phyloP scores from a whole-genome alignment of 2,888 invertebrate species.

The Caenorhabditis sinica region DNA sequence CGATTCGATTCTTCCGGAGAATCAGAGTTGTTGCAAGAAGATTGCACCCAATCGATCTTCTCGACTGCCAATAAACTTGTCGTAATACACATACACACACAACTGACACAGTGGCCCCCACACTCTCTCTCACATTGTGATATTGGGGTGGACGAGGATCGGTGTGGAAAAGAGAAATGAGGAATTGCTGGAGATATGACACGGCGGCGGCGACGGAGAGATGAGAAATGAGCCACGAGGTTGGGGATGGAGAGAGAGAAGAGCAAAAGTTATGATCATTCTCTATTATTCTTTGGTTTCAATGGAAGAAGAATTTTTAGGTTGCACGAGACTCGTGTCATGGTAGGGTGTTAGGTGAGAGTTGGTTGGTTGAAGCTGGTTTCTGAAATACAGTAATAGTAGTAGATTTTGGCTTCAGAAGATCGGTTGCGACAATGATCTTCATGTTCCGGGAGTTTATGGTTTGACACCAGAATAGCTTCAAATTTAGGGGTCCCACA shows the following conservation, averaged over 20 bases:
- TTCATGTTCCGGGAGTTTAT: too few relatives aligned
- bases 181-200: background rate
- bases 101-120: slow-evolving; percentile 24
- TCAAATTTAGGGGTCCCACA: too few relatives aligned
- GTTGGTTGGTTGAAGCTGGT: background rate
- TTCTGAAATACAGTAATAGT: too few relatives aligned
- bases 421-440: too few relatives aligned
- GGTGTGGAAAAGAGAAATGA: slow-evolving; percentile 7
- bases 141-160: slow-evolving; percentile 5
- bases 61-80: slow-evolving; percentile 61
- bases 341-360: background rate
- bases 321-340: background rate
- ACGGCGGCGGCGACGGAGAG: background rate
- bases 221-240: slow-evolving; percentile 14
- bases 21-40: background rate
- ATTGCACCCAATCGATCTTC: slow-evolving; percentile 61
- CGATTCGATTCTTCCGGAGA: background rate
- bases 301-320: background rate
- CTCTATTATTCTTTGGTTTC: slow-evolving; percentile 27
- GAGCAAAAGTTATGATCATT: slow-evolving; percentile 42
- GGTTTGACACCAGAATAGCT: too few relatives aligned
- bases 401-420: too few relatives aligned
- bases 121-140: slow-evolving; percentile 50
- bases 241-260: slow-evolving; percentile 3
- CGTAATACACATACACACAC: slow-evolving; percentile 56